These are phyloP conservation scores for Galeruca laticollis DNA, from an alignment of 2,888 invertebrate genomes.

Conservation along the genomic window DNA sequence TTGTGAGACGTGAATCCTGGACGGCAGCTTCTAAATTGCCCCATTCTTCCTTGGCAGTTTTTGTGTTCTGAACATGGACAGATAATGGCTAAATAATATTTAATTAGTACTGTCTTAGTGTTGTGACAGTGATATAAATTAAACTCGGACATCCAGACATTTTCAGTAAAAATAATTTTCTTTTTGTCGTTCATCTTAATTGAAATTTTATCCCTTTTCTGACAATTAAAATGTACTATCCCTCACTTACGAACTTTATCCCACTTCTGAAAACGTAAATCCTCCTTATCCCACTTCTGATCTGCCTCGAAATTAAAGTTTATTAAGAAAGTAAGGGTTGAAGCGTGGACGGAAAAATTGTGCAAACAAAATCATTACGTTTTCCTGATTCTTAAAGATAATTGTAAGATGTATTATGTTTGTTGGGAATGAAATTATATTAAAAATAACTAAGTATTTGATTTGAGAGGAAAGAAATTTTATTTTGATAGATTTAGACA, in stretches of 20 bases:
- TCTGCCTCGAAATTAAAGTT: conserved; percentile 18
- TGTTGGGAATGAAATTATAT: background rate
- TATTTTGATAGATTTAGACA: too few species aligned
- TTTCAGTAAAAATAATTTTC: conserved; percentile 25
- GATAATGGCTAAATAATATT: background rate
- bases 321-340: conserved; percentile 8
- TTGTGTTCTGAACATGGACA: too few species aligned
- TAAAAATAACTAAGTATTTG: too few species aligned
- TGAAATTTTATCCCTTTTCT: conserved; percentile 35
- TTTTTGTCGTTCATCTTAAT: conserved; percentile 30
- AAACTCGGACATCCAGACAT: conserved; percentile 11
- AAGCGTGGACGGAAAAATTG: background rate
- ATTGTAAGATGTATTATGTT: conserved; percentile 4
- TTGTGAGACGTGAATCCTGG: too few species aligned
- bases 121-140: conserved; percentile 12
- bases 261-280: conserved; percentile 25
- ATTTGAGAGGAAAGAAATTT: too few species aligned
- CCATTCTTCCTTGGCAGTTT: too few species aligned
- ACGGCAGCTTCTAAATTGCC: too few species aligned
- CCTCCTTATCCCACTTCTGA: conserved; percentile 20
- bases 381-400: background rate
- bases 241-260: conserved; percentile 23
- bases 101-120: background rate
- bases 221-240: conserved; percentile 35
- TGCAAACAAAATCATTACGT: background rate